Evolutionary conservation across 2,113 vertebrate species (phyloP).

Genomic region (Gallinago undulata): DNA sequence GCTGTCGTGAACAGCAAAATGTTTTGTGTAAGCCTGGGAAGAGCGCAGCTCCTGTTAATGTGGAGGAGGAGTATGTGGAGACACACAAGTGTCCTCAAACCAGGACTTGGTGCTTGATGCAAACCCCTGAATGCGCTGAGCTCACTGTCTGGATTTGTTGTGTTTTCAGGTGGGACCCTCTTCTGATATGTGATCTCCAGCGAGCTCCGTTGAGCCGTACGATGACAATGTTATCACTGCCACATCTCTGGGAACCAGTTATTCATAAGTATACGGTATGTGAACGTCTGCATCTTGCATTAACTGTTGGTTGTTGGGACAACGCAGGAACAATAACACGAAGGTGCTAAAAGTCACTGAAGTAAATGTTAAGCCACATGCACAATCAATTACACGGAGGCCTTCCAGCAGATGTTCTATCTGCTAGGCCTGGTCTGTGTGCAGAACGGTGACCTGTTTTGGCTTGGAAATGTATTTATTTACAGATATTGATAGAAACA

Average conservation of each 20-base stretch:
- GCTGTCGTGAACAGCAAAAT: background rate
- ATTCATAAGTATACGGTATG: constrained; percentile 46
- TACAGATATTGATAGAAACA: background rate
- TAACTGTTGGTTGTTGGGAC: constrained; percentile 17
- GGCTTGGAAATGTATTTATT: background rate
- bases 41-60: background rate
- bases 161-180: constrained; percentile 45
- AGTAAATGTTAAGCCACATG: constrained; percentile 45
- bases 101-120: background rate
- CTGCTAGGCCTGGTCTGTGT: background rate
- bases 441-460: background rate
- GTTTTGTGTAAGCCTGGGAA: background rate
- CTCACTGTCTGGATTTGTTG: constrained; percentile 17
- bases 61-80: background rate
- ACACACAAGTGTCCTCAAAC: background rate
- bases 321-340: constrained; percentile 5
- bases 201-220: background rate
- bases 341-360: constrained; percentile 54
- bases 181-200: constrained; percentile 47
- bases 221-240: constrained; percentile 65
- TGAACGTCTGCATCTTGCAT: constrained; percentile 30
- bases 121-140: background rate
- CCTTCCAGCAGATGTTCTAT: constrained; percentile 21
- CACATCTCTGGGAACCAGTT: constrained; percentile 63
- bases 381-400: background rate